Base-by-base conservation (phyloP, 2,888 invertebrate genomes). In the Microctonus aethiopoides region DNA sequence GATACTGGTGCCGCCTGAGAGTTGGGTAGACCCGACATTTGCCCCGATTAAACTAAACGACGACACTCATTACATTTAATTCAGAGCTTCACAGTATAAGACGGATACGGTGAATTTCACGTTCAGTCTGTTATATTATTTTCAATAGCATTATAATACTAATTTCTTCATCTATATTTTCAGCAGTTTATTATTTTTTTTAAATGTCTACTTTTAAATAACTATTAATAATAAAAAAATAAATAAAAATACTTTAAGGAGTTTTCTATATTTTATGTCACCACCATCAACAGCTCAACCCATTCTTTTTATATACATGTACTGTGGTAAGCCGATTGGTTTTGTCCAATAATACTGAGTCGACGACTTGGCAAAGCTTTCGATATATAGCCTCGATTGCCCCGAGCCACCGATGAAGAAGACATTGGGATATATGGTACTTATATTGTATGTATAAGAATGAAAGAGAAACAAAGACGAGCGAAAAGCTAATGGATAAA, bases 41-140 rank as follows among this genome's bases (percentile, higher is more conserved):
- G 57, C 51, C 65, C 65, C 69, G 65, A 70, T 70, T 65, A 65
- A 70, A 65, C 60, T 52, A 61, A 64, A 60, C 59, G 62, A 68
- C 68, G 22, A 60, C 32, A 41, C 60, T 64, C 63, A 51, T 69
- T 69, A 69, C 63, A 51, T 57, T 65, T 70, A 70, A 65, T 60
- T 70, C 65, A 59, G 41, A 65, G 32, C 59, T 46, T 60, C 13
- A 16, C 60, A n/a, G n/a, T n/a, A 16, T n/a, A 16, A 59, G 52
- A 64, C 59, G 51, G 51, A 59, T 59, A 46, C 36, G 11, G 13
- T 52, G 64, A 52, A 69, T 52, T 65, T 60, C 29, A 20, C 26
- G n/a, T 41, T 1, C 9, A 56, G 56, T 32, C 16, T 13, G 4
- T 5, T n/a, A 32, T 0, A 29, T 16, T 10, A 57, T 16, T 57